Conservation (phyloP, 1,140 invertebrate genomes). For the Drosophila sp. region DNA sequence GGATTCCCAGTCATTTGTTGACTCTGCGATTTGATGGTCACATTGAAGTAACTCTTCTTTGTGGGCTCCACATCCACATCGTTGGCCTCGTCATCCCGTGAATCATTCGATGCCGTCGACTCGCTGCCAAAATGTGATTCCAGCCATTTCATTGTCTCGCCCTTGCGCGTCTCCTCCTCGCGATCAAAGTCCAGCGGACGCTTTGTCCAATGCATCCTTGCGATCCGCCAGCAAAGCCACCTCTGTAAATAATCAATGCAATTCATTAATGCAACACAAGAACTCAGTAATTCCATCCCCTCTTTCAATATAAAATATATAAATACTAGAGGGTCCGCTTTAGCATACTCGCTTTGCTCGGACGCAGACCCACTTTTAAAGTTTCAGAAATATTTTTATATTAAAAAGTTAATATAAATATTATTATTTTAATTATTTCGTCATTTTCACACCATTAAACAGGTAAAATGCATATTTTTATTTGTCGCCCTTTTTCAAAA, state of each 20-base stretch:
- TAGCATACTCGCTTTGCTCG: too few relatives aligned
- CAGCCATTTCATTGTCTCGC: constrained; percentile 95
- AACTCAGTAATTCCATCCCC: too few relatives aligned
- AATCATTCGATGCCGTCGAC: constrained; percentile 90
- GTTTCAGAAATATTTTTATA: too few relatives aligned
- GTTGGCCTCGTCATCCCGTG: constrained; percentile 85
- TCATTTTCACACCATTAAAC: too few relatives aligned
- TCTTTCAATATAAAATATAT: too few relatives aligned
- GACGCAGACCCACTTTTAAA: too few relatives aligned
- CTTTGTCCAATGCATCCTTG: constrained; percentile 91
- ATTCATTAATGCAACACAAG: neutral
- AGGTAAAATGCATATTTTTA: too few relatives aligned
- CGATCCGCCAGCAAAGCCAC: constrained; percentile 86
- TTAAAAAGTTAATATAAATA: too few relatives aligned
- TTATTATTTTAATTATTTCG: too few relatives aligned
- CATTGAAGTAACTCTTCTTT: constrained; percentile 90
- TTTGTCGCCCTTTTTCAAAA: too few relatives aligned
- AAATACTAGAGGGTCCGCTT: too few relatives aligned
- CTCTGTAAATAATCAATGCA: constrained; percentile 59
- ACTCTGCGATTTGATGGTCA: constrained; percentile 90
- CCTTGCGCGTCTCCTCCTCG: constrained; percentile 94
- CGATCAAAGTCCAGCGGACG: constrained; percentile 92
- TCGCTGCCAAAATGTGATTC: constrained; percentile 95
- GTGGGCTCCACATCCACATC: constrained; percentile 87
- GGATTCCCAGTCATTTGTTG: constrained; percentile 54